These are phyloP conservation scores for Laspeyria flexula DNA, from an alignment of 2,888 invertebrate genomes.

Conservation along the genomic window DNA sequence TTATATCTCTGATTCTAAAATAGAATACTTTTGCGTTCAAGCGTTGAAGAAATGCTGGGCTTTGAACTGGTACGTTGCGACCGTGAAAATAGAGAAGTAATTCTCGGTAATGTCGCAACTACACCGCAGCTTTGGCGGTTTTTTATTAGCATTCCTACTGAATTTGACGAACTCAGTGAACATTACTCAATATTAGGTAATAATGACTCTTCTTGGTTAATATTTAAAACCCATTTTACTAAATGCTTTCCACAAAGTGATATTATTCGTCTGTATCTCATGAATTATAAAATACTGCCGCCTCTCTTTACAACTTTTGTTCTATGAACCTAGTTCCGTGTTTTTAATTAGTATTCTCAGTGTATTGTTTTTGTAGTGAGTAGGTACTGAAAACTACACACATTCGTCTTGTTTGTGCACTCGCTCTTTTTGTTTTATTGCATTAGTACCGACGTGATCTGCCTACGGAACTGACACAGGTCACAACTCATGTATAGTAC, in stretches of 20 bases:
- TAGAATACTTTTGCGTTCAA: slow-evolving; percentile 25
- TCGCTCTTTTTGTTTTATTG: slow-evolving; percentile 69
- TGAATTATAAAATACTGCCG: not conserved
- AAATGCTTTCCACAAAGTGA: not conserved
- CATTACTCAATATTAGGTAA: slow-evolving; percentile 44
- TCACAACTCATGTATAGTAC: slow-evolving; percentile 78
- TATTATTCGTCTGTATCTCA: not conserved
- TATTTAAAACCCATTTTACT: too few species aligned
- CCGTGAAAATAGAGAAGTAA: slow-evolving; percentile 47
- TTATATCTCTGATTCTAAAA: slow-evolving; percentile 25
- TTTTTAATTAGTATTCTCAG: slow-evolving; percentile 60
- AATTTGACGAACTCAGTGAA: slow-evolving; percentile 36
- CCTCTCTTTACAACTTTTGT: slow-evolving; percentile 10
- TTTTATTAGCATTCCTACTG: slow-evolving; percentile 56
- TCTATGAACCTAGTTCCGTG: slow-evolving; percentile 49
- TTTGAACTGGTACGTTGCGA: slow-evolving; percentile 38
- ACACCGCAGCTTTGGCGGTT: slow-evolving; percentile 46
- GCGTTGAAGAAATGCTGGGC: slow-evolving; percentile 30
- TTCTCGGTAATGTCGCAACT: slow-evolving; percentile 34
- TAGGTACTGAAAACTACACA: slow-evolving; percentile 56
- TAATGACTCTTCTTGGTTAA: slow-evolving; percentile 11
- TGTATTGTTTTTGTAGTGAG: slow-evolving; percentile 43
- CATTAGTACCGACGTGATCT: slow-evolving; percentile 67
- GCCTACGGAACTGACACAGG: slow-evolving; percentile 68
- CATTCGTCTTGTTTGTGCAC: slow-evolving; percentile 59